These are phyloP conservation scores for Cyprinodon tularosa DNA, from an alignment of 2,113 vertebrate species.

Conservation along the genomic window DNA sequence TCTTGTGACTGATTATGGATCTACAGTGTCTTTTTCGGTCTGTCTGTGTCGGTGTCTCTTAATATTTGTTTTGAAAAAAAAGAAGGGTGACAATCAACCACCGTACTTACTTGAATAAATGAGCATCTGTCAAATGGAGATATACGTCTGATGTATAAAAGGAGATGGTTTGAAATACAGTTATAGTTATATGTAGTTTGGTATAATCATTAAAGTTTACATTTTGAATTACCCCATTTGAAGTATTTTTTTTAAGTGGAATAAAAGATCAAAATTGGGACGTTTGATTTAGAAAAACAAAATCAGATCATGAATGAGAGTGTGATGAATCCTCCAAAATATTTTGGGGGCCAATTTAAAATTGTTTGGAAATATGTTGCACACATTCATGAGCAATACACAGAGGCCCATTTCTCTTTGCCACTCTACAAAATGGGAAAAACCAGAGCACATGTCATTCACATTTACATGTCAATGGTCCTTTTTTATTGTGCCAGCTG, in stretches of 20 bases:
- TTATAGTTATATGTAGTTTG: constrained; percentile 2
- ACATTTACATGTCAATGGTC: background rate
- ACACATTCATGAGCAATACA: background rate
- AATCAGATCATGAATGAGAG: background rate
- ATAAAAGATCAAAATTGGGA: background rate
- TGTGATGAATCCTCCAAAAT: no score
- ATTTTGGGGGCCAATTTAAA: background rate
- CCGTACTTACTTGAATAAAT: constrained; percentile 18
- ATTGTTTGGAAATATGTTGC: background rate
- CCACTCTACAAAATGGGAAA: background rate
- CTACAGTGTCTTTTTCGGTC: background rate
- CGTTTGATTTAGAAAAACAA: background rate
- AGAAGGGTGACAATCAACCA: constrained; percentile 63
- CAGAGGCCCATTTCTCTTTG: background rate
- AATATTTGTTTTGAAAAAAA: constrained; percentile 27
- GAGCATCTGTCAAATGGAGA: constrained; percentile 14
- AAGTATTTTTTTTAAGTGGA: background rate
- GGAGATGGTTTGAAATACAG: background rate
- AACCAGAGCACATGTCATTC: background rate
- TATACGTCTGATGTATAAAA: constrained; percentile 18
- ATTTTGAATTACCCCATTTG: constrained; percentile 15
- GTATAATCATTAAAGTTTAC: constrained; percentile 5
- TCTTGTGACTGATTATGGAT: constrained; percentile 12
- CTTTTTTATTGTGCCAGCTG: background rate
- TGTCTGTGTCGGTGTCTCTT: constrained; percentile 6